phyloP scores from a whole-genome alignment of 1,140 invertebrate species.

The Dysdera silvatica region DNA sequence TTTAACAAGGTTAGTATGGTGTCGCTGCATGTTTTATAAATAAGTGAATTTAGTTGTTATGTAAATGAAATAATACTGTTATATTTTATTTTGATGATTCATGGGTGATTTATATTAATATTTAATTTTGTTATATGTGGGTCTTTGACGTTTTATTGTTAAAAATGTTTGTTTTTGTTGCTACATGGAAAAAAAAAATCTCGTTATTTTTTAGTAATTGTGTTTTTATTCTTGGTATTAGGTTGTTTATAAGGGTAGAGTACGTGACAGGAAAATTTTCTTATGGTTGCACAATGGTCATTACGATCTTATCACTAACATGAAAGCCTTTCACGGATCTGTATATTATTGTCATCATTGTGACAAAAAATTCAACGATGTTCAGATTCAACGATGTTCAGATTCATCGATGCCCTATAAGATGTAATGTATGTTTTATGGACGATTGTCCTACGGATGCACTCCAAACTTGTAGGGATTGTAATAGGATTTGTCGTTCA shows the following conservation, averaged over 20 bases:
- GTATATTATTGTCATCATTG: neutral
- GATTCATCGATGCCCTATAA: neutral
- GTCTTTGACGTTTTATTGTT: neutral
- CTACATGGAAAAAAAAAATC: neutral
- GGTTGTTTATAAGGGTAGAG: neutral
- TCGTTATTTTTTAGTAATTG: neutral
- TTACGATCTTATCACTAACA: neutral
- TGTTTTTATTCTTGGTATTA: neutral
- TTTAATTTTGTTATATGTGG: no score
- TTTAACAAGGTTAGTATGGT: neutral
- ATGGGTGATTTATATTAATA: no score
- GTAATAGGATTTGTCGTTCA: no score
- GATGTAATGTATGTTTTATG: neutral
- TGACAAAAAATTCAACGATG: neutral
- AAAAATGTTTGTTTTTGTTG: neutral
- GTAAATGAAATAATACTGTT: no score
- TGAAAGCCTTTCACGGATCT: neutral
- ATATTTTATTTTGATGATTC: no score
- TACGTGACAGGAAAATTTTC: neutral
- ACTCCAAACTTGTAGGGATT: no score
- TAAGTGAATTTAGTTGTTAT: no score
- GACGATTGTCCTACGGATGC: neutral
- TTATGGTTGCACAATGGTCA: neutral
- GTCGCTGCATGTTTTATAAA: no score
- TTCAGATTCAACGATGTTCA: no score